Evolutionary conservation across 1,140 invertebrate species (phyloP), one percentile per base, ranked within the genome.

Genomic region (Calephelis nemesis): DNA sequence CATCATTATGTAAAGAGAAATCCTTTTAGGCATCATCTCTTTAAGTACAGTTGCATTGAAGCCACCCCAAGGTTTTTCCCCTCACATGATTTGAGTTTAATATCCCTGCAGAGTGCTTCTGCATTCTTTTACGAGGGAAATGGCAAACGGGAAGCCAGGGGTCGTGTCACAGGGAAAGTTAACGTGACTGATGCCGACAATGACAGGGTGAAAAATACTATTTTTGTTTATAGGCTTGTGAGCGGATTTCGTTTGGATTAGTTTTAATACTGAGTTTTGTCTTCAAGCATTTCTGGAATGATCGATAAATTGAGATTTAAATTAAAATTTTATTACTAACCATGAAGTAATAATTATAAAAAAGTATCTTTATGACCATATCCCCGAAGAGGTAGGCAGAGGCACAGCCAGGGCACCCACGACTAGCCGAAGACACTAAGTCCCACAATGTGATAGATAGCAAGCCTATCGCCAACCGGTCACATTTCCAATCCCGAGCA

Each of bases 81-180:
- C 76, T 76, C 74, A 78, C 77, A 86, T 90, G 87, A 90, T 90
- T 87, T 84, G 84, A 88, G 87, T 90, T 90, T 90, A 90, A 90
- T 90, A 88, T 86, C 87, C 79, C 75, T 78, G 72, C 73, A 72
- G 83, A 87, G 84, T 87, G 79, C 73, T 65, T 62, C 66, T 70
- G 80, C 85, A 85, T 85, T 90, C 83, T 83, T 81, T 82, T 77
- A 70, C 72, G 67, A 66, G 77, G 82, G 81, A 83, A 83, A 83
- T 80, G 78, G 74, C 73, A 69, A 64, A 68, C 66, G 72, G 65
- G 72, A 71, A 76, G 74, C 67, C 71, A 71, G 67, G 76, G 75
- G 68, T 68, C 48, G 73, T 70, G 70, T 66, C 73, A 64, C 63
- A 71, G 69, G 74, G 67, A 69, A 71, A 69, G 68, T 75, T 73